Conservation (phyloP, 2,113 vertebrate genomes). For the Calyptomena viridis region DNA sequence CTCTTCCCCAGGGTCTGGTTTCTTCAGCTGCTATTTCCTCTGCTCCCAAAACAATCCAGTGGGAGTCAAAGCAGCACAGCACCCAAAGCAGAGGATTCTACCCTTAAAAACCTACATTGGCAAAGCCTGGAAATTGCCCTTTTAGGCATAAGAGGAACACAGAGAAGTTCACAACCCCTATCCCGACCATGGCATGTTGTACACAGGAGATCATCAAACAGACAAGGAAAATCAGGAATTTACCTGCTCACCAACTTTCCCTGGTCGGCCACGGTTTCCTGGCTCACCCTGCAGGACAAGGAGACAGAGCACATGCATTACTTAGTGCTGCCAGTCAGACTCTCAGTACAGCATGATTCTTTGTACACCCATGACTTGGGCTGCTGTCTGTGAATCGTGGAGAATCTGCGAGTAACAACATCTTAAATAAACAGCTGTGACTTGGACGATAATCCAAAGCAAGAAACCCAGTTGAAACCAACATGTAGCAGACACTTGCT, state of each 20-base stretch:
- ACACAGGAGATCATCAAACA: background rate
- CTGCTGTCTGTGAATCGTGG: background rate
- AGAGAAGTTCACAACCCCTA: background rate
- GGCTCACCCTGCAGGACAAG: slow-evolving; percentile 83
- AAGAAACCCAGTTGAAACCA: background rate
- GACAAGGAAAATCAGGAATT: slow-evolving; percentile 16
- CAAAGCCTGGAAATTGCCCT: background rate
- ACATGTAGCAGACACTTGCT: background rate
- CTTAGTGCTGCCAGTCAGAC: background rate
- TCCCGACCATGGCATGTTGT: rapidly evolving
- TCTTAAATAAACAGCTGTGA: background rate
- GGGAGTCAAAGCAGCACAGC: background rate
- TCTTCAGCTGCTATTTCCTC: background rate
- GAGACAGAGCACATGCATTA: background rate
- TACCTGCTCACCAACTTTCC: slow-evolving; percentile 90
- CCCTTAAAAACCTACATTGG: background rate
- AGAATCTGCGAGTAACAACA: background rate
- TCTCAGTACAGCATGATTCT: background rate
- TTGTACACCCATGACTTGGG: background rate
- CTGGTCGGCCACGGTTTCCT: slow-evolving; percentile 83
- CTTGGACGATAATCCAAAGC: background rate
- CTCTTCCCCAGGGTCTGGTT: background rate
- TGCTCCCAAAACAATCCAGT: background rate
- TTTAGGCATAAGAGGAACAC: background rate
- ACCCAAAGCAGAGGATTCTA: background rate